Evolutionary conservation across 2,797 vertebrate genomes (phyloP).

Genomic region (Spinus olivaceus): DNA sequence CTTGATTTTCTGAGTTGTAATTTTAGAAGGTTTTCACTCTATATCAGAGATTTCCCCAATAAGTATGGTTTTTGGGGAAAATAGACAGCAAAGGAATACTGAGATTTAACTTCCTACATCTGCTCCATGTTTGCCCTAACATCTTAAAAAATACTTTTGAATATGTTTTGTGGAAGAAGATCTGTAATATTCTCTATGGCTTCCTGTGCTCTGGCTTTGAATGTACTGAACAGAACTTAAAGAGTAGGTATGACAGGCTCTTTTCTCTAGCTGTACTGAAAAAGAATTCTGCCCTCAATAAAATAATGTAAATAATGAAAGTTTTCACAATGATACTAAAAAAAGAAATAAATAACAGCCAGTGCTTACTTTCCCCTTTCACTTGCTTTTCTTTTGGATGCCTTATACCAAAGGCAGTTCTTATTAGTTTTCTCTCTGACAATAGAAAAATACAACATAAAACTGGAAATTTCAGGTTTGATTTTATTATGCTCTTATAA

Average conservation of each 20-base stretch:
- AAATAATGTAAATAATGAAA: background rate
- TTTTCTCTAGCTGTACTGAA: background rate
- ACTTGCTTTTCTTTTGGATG: conserved; percentile 44
- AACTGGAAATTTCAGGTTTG: conserved; percentile 46
- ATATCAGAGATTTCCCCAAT: background rate
- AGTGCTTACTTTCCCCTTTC: background rate
- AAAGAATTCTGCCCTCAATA: background rate
- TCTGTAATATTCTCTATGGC: background rate
- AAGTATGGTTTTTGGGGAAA: background rate
- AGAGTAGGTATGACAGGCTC: background rate
- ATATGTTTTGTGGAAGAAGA: background rate
- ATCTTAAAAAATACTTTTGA: background rate
- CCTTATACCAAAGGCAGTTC: background rate
- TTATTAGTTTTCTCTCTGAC: conserved; percentile 42
- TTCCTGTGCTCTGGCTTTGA: background rate
- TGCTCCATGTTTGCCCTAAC: background rate
- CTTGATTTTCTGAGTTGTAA: background rate
- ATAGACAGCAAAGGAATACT: background rate
- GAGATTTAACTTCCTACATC: background rate
- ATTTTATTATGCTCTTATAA: conserved; percentile 32
- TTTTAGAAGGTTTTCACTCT: background rate
- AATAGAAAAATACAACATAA: conserved; percentile 41
- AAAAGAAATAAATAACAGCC: background rate
- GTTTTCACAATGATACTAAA: background rate
- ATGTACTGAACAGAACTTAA: background rate